A percentile compares a stretch with the other conserved stretches of the same genome.
Conservation (phyloP, 2,888 invertebrate genomes). For the Steinernema scapterisci region DNA sequence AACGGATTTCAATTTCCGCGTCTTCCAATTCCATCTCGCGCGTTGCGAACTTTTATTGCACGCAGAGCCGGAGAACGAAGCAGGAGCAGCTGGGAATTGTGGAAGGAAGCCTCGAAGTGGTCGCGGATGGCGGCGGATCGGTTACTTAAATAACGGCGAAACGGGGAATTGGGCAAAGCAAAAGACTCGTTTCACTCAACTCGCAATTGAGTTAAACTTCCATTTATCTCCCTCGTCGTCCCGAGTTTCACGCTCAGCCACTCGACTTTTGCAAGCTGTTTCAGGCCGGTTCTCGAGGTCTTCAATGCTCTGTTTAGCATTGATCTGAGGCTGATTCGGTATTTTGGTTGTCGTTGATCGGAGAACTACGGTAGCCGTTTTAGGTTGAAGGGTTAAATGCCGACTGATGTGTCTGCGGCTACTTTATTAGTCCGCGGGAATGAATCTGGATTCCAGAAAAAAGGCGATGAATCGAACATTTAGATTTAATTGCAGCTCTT, state of each 20-base stretch:
- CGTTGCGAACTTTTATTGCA: constrained; percentile 24
- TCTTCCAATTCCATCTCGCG: neutral
- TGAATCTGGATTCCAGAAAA: too few species aligned
- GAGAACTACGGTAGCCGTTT: too few species aligned
- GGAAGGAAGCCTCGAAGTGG: neutral
- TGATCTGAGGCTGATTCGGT: neutral
- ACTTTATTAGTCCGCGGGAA: too few species aligned
- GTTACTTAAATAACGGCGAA: constrained; percentile 9
- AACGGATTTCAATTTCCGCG: constrained; percentile 6
- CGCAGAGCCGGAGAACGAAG: neutral
- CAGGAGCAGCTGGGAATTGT: constrained; percentile 25
- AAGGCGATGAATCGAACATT: too few species aligned
- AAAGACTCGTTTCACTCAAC: constrained; percentile 11
- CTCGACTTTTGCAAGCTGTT: neutral
- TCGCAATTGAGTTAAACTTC: constrained; percentile 30
- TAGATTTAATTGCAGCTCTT: too few species aligned
- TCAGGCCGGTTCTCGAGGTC: neutral
- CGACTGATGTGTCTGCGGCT: too few species aligned
- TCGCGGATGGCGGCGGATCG: neutral
- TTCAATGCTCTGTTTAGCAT: neutral
- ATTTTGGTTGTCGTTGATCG: too few species aligned
- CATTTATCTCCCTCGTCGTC: constrained; percentile 21
- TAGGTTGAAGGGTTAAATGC: too few species aligned
- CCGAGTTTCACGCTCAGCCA: neutral
- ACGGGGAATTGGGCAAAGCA: neutral